phyloP scores from a whole-genome alignment of 2,113 vertebrate species.

The Leuciscus idus region DNA sequence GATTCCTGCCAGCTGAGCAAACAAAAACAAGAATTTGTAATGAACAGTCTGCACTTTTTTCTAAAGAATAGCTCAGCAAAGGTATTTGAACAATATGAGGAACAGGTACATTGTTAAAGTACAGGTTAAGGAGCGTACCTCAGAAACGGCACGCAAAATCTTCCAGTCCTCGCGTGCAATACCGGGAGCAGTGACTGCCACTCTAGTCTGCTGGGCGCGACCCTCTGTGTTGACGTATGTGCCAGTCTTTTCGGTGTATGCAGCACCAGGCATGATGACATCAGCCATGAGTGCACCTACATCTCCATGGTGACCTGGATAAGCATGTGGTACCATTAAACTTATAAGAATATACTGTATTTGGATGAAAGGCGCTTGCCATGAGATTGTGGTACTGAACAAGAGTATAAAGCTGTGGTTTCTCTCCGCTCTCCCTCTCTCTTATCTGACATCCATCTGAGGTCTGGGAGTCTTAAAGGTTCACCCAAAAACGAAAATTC shows the following conservation, averaged over 20 bases:
- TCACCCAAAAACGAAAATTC: too few relatives aligned
- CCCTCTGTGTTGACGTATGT: conserved; percentile 98
- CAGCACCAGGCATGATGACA: conserved; percentile 91
- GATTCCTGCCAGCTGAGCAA: conserved; percentile 83
- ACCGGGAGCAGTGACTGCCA: conserved; percentile 92
- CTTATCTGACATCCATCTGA: too few relatives aligned
- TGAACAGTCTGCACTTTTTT: not conserved
- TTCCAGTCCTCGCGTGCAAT: conserved; percentile 97
- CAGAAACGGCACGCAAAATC: conserved; percentile 93
- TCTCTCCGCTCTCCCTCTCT: too few relatives aligned
- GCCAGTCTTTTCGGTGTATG: conserved; percentile 92
- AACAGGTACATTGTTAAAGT: not conserved
- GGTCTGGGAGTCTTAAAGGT: too few relatives aligned
- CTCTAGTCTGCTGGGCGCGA: conserved; percentile 88
- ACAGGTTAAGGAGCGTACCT: conserved; percentile 74
- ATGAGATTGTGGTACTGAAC: not conserved
- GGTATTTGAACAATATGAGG: too few relatives aligned
- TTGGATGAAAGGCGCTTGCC: not conserved
- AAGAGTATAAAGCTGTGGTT: not conserved
- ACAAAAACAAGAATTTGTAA: not conserved
- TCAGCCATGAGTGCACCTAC: conserved; percentile 92
- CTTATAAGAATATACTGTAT: not conserved
- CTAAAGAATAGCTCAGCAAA: not conserved
- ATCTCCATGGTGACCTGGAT: conserved; percentile 93
- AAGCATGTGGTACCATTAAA: not conserved